These are phyloP conservation scores for Pantala flavescens DNA, from an alignment of 1,140 invertebrate genomes.

Conservation along the genomic window DNA sequence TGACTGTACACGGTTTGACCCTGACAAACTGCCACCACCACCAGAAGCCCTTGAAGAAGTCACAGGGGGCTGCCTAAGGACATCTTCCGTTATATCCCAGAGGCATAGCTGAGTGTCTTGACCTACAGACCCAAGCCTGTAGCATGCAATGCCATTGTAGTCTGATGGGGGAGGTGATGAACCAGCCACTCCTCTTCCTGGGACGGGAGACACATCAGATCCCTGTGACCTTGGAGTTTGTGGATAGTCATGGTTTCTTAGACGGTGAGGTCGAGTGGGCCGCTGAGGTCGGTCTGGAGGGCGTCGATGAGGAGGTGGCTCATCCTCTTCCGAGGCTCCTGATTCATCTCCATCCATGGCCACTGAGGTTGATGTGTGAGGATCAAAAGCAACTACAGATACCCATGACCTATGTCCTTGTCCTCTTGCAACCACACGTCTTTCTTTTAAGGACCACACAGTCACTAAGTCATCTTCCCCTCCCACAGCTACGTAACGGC, in stretches of 20 bases:
- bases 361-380: slow-evolving; percentile 62
- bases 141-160: slow-evolving; percentile 47
- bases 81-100: slow-evolving; percentile 97
- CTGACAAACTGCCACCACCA: slow-evolving; percentile 1
- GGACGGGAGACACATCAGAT: background rate
- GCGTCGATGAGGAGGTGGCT: slow-evolving; percentile 19
- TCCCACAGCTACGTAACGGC: slow-evolving; percentile 88
- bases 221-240: slow-evolving; percentile 21
- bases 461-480: slow-evolving; percentile 98
- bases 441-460: slow-evolving; percentile 90
- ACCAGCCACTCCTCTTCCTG: background rate
- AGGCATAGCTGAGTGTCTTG: slow-evolving; percentile 97
- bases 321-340: slow-evolving; percentile 47
- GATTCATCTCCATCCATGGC: slow-evolving; percentile 32
- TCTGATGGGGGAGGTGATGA: slow-evolving; percentile 32
- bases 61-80: slow-evolving; percentile 52
- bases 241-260: slow-evolving; percentile 17
- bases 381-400: slow-evolving; percentile 93
- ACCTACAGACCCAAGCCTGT: slow-evolving; percentile 90
- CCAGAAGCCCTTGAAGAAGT: background rate
- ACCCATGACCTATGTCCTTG: slow-evolving; percentile 96
- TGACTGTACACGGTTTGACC: background rate
- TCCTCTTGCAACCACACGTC: slow-evolving; percentile 86
- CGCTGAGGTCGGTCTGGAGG: background rate
- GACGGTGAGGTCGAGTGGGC: background rate